A percentile compares a stretch with the other conserved stretches of the same genome.
phyloP scores from a whole-genome alignment of 1,140 invertebrate genomes.

The Sinella curviseta region DNA sequence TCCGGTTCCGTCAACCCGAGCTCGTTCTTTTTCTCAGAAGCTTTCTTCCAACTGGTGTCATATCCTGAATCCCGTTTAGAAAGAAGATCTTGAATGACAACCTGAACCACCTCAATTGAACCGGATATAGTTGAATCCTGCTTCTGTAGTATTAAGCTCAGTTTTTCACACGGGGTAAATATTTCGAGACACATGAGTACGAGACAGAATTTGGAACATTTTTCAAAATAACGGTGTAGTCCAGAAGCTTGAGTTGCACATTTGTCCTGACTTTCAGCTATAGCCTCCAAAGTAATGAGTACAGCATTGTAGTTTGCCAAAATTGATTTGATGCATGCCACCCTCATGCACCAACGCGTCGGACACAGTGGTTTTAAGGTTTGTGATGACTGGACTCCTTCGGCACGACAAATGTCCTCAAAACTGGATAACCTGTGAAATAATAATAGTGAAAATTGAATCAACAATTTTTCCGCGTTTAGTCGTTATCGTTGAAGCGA shows the following conservation, averaged over 20 bases:
- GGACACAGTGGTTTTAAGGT: conserved; percentile 6
- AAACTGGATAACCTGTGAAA: no score
- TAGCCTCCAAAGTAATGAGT: not conserved
- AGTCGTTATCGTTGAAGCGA: not conserved
- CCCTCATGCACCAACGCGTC: not conserved
- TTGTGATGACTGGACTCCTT: no score
- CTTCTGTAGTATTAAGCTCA: not conserved
- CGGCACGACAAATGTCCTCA: no score
- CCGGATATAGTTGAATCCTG: not conserved
- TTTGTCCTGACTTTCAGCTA: not conserved
- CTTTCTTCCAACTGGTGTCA: not conserved
- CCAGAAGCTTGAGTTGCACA: not conserved
- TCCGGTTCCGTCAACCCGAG: not conserved
- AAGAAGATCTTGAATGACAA: not conserved
- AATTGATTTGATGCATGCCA: not conserved
- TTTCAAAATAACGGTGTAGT: not conserved
- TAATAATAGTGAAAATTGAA: no score
- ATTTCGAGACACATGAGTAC: not conserved
- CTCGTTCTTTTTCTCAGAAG: not conserved
- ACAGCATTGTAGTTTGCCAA: not conserved
- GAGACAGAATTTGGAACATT: not conserved
- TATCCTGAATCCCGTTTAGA: no score
- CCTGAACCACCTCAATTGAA: not conserved
- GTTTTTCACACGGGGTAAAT: no score
- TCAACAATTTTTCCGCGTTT: no score